Evolutionary conservation across 1,140 invertebrate genomes (phyloP).

Genomic region (Drosophila bocki): DNA sequence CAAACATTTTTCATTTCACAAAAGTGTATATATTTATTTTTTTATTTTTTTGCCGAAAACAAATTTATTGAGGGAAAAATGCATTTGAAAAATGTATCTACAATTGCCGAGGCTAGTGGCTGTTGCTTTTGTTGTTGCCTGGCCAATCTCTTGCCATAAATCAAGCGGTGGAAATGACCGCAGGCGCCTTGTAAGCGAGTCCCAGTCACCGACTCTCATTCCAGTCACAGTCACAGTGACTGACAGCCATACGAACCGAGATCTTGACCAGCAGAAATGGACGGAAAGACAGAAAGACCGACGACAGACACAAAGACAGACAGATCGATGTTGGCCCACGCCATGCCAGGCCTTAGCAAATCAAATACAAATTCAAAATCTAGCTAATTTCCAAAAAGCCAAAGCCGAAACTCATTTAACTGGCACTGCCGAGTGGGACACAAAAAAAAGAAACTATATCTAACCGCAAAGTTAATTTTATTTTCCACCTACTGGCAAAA

Average conservation of each 20-base stretch:
- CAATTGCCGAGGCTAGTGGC: constrained; percentile 71
- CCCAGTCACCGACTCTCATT: constrained; percentile 67
- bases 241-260: constrained; percentile 75
- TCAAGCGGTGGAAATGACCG: constrained; percentile 78
- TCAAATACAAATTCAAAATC: constrained; percentile 82
- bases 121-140: constrained; percentile 20
- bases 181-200: constrained; percentile 82
- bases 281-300: constrained; percentile 16
- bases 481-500: constrained; percentile 84
- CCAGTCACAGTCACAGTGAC: constrained; percentile 54
- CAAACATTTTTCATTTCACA: constrained; percentile 51
- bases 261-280: constrained; percentile 68
- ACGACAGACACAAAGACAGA: constrained; percentile 5
- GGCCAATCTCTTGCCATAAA: constrained; percentile 81
- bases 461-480: constrained; percentile 80
- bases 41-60: constrained; percentile 8
- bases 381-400: constrained; percentile 72
- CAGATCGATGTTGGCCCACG: constrained; percentile 67
- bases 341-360: constrained; percentile 74
- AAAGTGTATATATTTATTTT: constrained; percentile 23
- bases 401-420: constrained; percentile 78
- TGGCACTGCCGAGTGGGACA: constrained; percentile 61
- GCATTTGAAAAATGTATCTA: constrained; percentile 78
- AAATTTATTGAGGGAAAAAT: constrained; percentile 46
- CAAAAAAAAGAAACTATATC: constrained; percentile 35